Conservation (phyloP, 2,113 vertebrate species). For the Silurus meridionalis region DNA sequence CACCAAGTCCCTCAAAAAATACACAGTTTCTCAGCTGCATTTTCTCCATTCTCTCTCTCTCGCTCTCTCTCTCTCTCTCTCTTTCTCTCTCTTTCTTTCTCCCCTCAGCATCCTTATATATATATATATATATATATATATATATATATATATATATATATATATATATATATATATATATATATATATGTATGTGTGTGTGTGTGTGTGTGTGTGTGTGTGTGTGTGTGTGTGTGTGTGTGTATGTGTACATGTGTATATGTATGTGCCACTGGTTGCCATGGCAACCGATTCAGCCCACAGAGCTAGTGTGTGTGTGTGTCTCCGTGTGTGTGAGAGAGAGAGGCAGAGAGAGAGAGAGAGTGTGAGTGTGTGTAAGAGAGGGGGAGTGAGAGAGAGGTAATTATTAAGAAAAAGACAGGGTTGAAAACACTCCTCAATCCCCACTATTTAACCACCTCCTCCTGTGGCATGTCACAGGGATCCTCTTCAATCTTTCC, state of each 20-base stretch:
- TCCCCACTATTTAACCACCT: slow-evolving; percentile 57
- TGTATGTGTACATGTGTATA: slow-evolving; percentile 58
- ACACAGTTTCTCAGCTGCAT: slow-evolving; percentile 12
- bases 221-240: too few relatives aligned
- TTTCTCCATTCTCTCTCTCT: neutral
- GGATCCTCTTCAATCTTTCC: slow-evolving; percentile 10
- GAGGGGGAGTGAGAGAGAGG: slow-evolving; percentile 43
- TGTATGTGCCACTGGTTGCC: slow-evolving; percentile 71
- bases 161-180: too few relatives aligned
- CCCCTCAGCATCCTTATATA: slow-evolving; percentile 50
- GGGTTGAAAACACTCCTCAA: slow-evolving; percentile 49
- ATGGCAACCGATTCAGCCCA: slow-evolving; percentile 68
- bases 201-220: too few relatives aligned
- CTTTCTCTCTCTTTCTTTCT: slow-evolving; percentile 19
- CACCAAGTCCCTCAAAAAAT: neutral
- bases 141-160: too few relatives aligned
- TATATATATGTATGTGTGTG: too few relatives aligned
- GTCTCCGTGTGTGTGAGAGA: slow-evolving; percentile 49
- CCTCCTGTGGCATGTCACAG: slow-evolving; percentile 50
- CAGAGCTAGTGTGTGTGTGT: slow-evolving; percentile 45
- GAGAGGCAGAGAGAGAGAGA: neutral
- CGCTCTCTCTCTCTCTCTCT: slow-evolving; percentile 1
- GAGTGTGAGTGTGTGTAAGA: slow-evolving; percentile 42
- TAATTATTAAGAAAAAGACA: slow-evolving; percentile 61
- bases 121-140: slow-evolving; percentile 13